Conservation (phyloP, 2,113 vertebrate species). For the Tupaia chinensis region DNA sequence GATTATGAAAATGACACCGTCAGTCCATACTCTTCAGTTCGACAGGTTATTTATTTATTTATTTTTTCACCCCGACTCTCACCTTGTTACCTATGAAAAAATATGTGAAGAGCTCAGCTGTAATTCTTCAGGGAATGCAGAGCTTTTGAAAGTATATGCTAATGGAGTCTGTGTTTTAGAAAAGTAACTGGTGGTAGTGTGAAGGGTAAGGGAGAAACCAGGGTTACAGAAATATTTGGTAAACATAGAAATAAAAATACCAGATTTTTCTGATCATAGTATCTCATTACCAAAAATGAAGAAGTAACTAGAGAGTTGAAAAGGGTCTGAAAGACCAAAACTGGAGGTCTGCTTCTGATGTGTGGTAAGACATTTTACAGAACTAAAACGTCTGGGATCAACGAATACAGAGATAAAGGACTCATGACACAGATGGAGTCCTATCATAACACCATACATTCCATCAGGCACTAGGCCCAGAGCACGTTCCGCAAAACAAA, state of each 20-base stretch:
- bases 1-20: not conserved
- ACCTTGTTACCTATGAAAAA: not conserved
- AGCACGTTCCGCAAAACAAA: not conserved
- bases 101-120: not conserved
- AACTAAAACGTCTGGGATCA: not conserved
- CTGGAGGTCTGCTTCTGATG: slow-evolving; percentile 47
- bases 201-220: not conserved
- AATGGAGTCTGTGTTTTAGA: not conserved
- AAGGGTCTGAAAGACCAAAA: not conserved
- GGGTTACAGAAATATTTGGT: not conserved
- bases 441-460: not conserved
- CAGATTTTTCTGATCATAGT: not conserved
- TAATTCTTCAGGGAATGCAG: not conserved
- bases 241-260: slow-evolving; percentile 10
- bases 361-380: slow-evolving; percentile 66
- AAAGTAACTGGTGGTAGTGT: not conserved
- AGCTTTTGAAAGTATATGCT: not conserved
- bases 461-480: slow-evolving; percentile 14
- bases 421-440: not conserved
- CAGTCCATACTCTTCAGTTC: not conserved
- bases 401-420: slow-evolving; percentile 34
- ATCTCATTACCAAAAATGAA: slow-evolving; percentile 14
- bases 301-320: not conserved
- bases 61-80: not conserved
- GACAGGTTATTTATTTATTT: no score